Percentiles rank a stretch among this genome's conserved stretches.
phyloP scores from a whole-genome alignment of 2,113 vertebrate species.

The Phylloscopus trochilus region DNA sequence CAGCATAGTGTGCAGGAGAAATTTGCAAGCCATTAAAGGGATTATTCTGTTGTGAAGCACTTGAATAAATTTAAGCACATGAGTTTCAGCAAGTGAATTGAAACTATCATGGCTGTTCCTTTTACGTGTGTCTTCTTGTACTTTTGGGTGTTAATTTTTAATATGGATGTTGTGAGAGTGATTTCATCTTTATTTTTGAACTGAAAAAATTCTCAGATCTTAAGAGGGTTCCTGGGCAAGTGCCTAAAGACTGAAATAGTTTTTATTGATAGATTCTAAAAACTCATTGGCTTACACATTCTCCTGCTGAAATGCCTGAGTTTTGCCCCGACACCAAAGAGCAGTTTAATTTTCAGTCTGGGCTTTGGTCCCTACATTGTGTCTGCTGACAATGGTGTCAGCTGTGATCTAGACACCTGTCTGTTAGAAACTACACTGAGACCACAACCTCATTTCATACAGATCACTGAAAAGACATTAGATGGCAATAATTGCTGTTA shows the following conservation, averaged over 20 bases:
- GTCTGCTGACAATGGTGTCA: background rate
- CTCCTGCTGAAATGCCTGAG: background rate
- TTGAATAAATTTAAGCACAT: background rate
- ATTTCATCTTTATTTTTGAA: background rate
- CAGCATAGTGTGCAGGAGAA: background rate
- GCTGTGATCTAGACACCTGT: slow-evolving; percentile 19
- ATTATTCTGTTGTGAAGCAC: background rate
- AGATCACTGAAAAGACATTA: slow-evolving; percentile 43
- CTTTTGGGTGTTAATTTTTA: background rate
- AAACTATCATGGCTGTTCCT: background rate
- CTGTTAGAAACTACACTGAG: slow-evolving; percentile 10
- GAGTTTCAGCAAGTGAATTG: background rate
- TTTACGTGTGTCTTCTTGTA: background rate
- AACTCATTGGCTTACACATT: background rate
- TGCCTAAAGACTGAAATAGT: background rate
- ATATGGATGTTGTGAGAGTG: background rate
- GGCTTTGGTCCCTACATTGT: background rate
- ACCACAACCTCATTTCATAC: slow-evolving; percentile 54
- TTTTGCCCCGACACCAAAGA: background rate
- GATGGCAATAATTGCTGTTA: slow-evolving; percentile 43
- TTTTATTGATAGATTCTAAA: background rate
- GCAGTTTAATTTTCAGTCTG: background rate
- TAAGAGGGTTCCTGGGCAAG: background rate
- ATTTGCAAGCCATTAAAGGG: background rate
- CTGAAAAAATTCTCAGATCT: background rate